Conservation (phyloP, 2,113 vertebrate genomes). For the Rhinoptilus africanus region DNA sequence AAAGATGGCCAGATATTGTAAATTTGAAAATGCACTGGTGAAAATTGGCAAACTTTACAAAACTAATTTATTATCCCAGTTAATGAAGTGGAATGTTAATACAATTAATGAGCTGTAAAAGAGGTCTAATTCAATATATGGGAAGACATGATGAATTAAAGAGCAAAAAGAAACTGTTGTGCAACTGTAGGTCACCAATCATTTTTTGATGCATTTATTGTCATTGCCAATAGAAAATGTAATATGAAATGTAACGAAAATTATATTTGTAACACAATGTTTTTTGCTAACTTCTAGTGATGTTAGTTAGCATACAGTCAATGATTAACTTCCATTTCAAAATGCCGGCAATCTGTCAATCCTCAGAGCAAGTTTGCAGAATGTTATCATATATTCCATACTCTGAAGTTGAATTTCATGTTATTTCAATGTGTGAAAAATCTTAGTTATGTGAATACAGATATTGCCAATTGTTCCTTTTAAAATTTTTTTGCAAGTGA, state of each 20-base stretch:
- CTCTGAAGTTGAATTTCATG: neutral
- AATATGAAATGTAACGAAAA: neutral
- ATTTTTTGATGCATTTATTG: neutral
- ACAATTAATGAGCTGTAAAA: neutral
- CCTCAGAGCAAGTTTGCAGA: neutral
- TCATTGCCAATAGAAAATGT: neutral
- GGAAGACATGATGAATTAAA: neutral
- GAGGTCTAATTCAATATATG: neutral
- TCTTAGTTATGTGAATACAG: neutral
- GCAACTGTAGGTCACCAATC: neutral
- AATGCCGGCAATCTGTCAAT: neutral
- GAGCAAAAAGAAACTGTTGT: neutral
- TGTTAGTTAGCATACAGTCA: neutral
- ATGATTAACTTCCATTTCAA: neutral
- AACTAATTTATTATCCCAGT: neutral
- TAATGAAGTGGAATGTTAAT: neutral
- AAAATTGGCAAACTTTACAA: neutral
- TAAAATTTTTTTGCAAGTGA: neutral
- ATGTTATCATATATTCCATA: neutral
- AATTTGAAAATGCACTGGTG: neutral
- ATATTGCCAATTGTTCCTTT: neutral
- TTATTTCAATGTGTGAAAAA: neutral
- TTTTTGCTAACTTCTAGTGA: neutral
- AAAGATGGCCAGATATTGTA: neutral
- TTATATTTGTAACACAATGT: neutral